Evolutionary conservation across 2,113 vertebrate genomes (phyloP).

Genomic region (Peromyscus maniculatus): DNA sequence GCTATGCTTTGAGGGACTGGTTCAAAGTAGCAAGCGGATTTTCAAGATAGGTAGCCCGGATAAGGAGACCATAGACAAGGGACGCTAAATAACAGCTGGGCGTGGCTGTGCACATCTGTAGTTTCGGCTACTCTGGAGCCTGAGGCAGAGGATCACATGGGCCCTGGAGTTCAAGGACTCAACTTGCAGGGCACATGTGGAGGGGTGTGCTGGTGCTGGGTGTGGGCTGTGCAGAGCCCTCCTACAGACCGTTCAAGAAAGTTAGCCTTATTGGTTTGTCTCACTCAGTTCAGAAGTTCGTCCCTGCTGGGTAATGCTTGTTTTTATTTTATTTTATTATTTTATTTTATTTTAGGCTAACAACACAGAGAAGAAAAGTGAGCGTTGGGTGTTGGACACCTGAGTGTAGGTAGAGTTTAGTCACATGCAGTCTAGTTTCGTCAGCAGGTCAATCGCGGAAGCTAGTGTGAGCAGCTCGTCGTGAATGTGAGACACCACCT

Average conservation of each 20-base stretch:
- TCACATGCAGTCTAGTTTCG: background rate
- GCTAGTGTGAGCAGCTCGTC: background rate
- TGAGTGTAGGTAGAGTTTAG: background rate
- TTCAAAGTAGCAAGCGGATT: background rate
- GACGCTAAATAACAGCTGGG: background rate
- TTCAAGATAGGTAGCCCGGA: background rate
- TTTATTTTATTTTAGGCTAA: background rate
- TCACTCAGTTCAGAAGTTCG: background rate
- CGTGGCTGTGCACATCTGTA: background rate
- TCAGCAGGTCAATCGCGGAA: background rate
- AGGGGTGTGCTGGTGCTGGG: too few relatives aligned
- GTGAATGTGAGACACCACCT: fast-evolving
- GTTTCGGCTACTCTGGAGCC: background rate
- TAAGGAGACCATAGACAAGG: background rate
- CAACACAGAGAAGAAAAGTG: background rate
- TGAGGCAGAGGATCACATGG: background rate
- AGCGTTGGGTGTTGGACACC: fast-evolving
- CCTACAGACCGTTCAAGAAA: background rate
- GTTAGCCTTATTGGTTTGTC: too few relatives aligned
- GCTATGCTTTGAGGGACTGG: background rate
- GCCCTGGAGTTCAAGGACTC: background rate
- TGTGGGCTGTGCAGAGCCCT: background rate
- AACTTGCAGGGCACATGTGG: fast-evolving
- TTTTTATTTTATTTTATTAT: background rate
- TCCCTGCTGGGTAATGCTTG: background rate